Evolutionary conservation across 2,888 invertebrate species (phyloP).

Genomic region (Cheilosia scutellata): DNA sequence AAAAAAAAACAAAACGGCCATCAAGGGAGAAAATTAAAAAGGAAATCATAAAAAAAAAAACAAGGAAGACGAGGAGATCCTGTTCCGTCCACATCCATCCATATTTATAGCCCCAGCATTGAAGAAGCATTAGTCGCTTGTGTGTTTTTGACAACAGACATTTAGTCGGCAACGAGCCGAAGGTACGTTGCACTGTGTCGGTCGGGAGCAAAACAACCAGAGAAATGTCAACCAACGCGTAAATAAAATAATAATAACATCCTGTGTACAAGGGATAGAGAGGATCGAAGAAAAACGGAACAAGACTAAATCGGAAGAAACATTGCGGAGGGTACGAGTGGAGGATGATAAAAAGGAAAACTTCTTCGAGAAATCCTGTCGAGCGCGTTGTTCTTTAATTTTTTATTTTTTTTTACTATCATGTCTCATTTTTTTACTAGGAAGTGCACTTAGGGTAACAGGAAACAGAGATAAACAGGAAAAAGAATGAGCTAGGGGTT

Average conservation of each 20-base stretch:
- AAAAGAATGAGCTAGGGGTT: slow-evolving; percentile 39
- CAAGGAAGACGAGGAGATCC: slow-evolving; percentile 18
- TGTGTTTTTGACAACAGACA: slow-evolving; percentile 20
- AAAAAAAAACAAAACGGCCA: neutral
- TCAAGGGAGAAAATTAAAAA: slow-evolving; percentile 27
- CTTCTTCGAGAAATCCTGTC: slow-evolving; percentile 46
- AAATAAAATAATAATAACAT: slow-evolving; percentile 63
- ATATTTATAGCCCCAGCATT: neutral
- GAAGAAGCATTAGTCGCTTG: neutral
- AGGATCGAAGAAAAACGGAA: slow-evolving; percentile 7
- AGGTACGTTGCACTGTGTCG: slow-evolving; percentile 44
- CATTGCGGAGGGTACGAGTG: slow-evolving; percentile 31
- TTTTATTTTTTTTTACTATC: slow-evolving; percentile 8
- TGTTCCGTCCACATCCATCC: neutral
- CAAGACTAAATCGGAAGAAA: slow-evolving; percentile 52
- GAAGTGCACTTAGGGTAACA: slow-evolving; percentile 59
- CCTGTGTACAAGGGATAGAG: slow-evolving; percentile 27
- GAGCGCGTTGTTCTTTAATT: slow-evolving; percentile 27
- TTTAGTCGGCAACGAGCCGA: slow-evolving; percentile 27
- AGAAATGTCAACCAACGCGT: slow-evolving; percentile 62
- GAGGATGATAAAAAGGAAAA: slow-evolving; percentile 50
- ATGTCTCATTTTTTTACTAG: slow-evolving; percentile 5
- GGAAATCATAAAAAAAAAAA: slow-evolving; percentile 51
- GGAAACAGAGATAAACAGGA: slow-evolving; percentile 60
- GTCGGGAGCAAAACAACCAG: slow-evolving; percentile 5